Base-by-base conservation (phyloP, 1,140 invertebrate species). In the Drosophila ercepeae region DNA sequence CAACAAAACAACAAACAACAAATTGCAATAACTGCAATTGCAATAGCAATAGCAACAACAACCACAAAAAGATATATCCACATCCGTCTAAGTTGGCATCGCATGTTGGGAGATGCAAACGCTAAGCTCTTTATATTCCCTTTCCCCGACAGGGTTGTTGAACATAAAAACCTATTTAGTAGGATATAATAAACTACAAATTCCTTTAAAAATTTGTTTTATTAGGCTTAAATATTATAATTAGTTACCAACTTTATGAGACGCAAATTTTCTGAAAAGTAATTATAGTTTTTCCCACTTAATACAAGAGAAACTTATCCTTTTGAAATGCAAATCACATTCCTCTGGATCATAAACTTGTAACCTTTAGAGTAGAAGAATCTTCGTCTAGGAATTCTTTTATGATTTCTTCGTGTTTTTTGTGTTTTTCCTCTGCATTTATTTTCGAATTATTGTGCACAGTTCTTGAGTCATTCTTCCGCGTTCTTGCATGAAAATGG, bases 401-500 rank as follows among this genome's bases (percentile, higher is more conserved):
- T 13, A 3, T 19, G 29, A 32, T 45, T 46, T 48, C 19, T 41
- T 27, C 13, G 7, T 16, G 39, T 48, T 36, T 21, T 48, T 60
- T 53, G 57, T 59, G 67, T 73, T 77, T 74, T 82, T 39, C 64
- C 74, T 69, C 55, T 70, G 76, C 82, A 86, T 88, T 86, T 86
- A 86, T 86, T 86, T 86, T 86, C 82, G 68, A 86, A 86, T 88
- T 81, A 86, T 86, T 84, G 75, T 69, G 55, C 67, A 68, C 79
- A 77, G 67, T 70, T 79, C 82, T 86, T 86, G 81, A 86, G 81
- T 86, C 81, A 86, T 86, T 77, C 81, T 84, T 86, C 81, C 81
- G 81, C 81, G 84, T 86, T 86, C 81, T 86, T 86, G 61, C 69
- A 65, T 86, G 75, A 86, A 77, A 86, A 81, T 88, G 82, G 72